phyloP scores from a whole-genome alignment of 2,113 vertebrate species.

The Chauna torquata region DNA sequence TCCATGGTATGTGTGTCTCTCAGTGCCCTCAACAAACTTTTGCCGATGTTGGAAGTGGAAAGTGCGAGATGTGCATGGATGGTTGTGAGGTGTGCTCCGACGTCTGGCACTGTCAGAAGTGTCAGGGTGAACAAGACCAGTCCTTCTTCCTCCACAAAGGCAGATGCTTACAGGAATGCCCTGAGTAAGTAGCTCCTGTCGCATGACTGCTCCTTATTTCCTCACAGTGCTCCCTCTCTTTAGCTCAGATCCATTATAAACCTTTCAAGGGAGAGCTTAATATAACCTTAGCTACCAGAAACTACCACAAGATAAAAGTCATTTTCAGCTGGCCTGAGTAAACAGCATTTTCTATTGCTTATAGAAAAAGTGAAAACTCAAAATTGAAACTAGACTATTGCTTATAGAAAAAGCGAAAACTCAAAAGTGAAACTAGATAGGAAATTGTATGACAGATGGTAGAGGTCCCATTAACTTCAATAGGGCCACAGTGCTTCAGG shows the following conservation, averaged over 20 bases:
- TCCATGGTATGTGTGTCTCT: constrained; percentile 68
- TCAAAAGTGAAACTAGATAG: background rate
- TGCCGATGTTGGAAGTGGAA: constrained; percentile 68
- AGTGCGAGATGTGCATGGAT: constrained; percentile 81
- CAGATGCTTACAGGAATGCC: constrained; percentile 80
- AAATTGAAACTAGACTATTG: background rate
- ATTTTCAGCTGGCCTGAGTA: background rate
- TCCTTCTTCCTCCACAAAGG: constrained; percentile 80
- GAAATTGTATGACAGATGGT: background rate
- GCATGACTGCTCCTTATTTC: background rate
- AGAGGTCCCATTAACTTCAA: background rate
- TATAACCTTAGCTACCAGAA: background rate
- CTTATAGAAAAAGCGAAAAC: background rate
- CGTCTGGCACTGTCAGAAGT: constrained; percentile 74
- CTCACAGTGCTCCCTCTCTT: background rate
- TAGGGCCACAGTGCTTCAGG: background rate
- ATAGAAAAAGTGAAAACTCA: background rate
- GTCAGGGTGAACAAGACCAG: constrained; percentile 56
- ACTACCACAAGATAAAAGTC: background rate
- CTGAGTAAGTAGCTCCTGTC: constrained; percentile 72
- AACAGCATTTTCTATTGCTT: background rate
- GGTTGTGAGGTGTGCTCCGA: constrained; percentile 80
- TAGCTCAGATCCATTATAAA: background rate
- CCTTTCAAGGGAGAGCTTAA: background rate
- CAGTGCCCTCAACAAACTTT: constrained; percentile 83